Percentiles rank a stretch among this genome's conserved stretches.
These are phyloP conservation scores for Pseudopleuronectes americanus DNA, from an alignment of 2,797 vertebrate genomes.

Conservation along the genomic window DNA sequence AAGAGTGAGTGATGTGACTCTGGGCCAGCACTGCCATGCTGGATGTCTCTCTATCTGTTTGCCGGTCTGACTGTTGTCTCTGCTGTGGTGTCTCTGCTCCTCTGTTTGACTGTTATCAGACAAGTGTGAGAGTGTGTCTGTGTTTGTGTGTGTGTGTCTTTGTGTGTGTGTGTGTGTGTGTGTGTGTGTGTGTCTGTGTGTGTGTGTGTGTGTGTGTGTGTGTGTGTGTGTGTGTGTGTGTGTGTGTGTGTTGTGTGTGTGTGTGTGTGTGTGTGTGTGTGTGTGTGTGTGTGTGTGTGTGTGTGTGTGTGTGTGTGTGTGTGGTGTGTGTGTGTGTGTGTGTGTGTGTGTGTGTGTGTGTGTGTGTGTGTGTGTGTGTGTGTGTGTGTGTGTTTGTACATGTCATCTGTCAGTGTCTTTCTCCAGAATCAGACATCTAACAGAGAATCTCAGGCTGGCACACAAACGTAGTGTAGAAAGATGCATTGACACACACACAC, in stretches of 20 bases:
- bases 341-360: slow-evolving; percentile 11
- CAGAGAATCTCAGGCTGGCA: slow-evolving; percentile 56
- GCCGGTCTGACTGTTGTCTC: slow-evolving; percentile 69
- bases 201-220: slow-evolving; percentile 11
- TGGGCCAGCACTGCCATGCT: slow-evolving; percentile 59
- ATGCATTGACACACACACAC: slow-evolving; percentile 37
- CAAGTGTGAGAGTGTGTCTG: slow-evolving; percentile 49
- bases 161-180: slow-evolving; percentile 22
- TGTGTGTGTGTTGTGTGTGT: slow-evolving; percentile 23
- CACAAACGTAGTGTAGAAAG: slow-evolving; percentile 32
- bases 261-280: neutral
- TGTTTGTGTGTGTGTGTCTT: slow-evolving; percentile 2
- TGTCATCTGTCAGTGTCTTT: slow-evolving; percentile 75
- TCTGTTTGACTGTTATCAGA: slow-evolving; percentile 79
- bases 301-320: slow-evolving; percentile 35
- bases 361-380: no score
- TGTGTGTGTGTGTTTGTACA: slow-evolving; percentile 35
- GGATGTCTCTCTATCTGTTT: slow-evolving; percentile 72
- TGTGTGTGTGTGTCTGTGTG: neutral
- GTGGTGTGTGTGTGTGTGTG: slow-evolving; percentile 30
- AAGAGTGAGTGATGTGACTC: slow-evolving; percentile 72
- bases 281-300: slow-evolving; percentile 12
- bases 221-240: slow-evolving; percentile 5
- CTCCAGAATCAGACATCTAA: slow-evolving; percentile 72
- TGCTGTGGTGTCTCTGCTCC: slow-evolving; percentile 65